These are phyloP conservation scores for Anagrus nilaparvatae DNA, from an alignment of 1,140 invertebrate genomes.

Conservation along the genomic window DNA sequence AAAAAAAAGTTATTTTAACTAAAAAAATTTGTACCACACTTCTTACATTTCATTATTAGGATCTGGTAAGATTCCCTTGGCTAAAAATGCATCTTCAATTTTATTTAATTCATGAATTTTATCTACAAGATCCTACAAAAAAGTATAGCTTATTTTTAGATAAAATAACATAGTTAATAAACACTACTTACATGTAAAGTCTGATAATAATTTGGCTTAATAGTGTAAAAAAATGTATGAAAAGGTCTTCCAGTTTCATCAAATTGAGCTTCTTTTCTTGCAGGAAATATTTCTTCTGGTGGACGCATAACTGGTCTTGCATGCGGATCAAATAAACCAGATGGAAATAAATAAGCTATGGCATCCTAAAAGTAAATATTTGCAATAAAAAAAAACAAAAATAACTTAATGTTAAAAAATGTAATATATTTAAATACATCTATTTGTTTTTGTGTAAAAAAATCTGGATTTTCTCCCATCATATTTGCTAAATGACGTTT, in stretches of 20 bases:
- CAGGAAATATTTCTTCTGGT: slow-evolving; percentile 77
- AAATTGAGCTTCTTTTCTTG: slow-evolving; percentile 80
- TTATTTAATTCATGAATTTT: slow-evolving; percentile 56
- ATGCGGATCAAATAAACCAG: slow-evolving; percentile 69
- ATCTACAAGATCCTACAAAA: slow-evolving; percentile 40
- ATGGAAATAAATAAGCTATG: slow-evolving; percentile 87
- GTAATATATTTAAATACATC: slow-evolving; percentile 51
- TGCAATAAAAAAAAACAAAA: slow-evolving; percentile 4
- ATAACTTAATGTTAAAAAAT: slow-evolving; percentile 2
- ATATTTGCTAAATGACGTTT: slow-evolving; percentile 95
- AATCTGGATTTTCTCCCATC: slow-evolving; percentile 87
- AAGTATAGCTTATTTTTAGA: not conserved
- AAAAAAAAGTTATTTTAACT: slow-evolving; percentile 6
- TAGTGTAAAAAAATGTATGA: slow-evolving; percentile 85
- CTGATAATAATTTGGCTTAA: slow-evolving; percentile 71
- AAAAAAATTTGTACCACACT: not conserved
- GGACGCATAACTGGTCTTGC: slow-evolving; percentile 80
- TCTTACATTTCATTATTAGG: slow-evolving; percentile 49
- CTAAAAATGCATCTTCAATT: slow-evolving; percentile 57
- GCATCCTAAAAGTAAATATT: slow-evolving; percentile 53
- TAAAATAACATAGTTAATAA: slow-evolving; percentile 6
- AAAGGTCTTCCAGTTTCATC: slow-evolving; percentile 77
- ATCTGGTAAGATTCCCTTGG: slow-evolving; percentile 48
- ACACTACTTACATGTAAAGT: slow-evolving; percentile 59
- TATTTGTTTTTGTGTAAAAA: slow-evolving; percentile 78